Evolutionary conservation across 2,888 invertebrate genomes (phyloP), one percentile per base, ranked within the genome.

Genomic region (Mythimna impura): DNA sequence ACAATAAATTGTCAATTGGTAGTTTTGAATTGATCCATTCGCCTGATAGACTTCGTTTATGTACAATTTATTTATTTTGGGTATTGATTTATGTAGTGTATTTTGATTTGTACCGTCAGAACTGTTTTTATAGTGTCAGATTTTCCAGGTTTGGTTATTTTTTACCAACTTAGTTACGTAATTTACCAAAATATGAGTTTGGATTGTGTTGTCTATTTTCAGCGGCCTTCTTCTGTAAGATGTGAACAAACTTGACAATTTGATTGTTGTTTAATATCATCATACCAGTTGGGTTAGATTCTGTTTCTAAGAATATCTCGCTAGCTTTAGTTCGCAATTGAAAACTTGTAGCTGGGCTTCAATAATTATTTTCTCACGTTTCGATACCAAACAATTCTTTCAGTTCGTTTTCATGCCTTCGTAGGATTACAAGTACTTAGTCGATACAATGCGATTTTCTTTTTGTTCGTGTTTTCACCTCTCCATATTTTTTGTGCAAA

Each of bases 1-100:
- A 47, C 47, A 47, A 47, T 71, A 72, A 63, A 80, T 82, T 73
- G 30, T 65, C 66, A 75, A 71, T 75, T 75, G 67, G 74, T 68
- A 58, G 47, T 60, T 67, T 71, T 61, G 47, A 78, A 75, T 80
- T 60, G 40, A 67, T 66, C 20, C 62, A 50, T n/a, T 34, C 34
- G 63, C 55, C 0, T 72, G 52, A 34, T 63, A 55, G 22, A 64
- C 36, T 69, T 68, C 25, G 60, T 64, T 65, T 60, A 55, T 30
- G 6, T 40, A 55, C 30, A 61, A 52, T 25, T 34, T 54, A 40
- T 66, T 52, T 63, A 4, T 47, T 60, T 64, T 55, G 17, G 6
- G 22, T 36, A 60, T 47, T 50, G 50, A 54, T 66, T 25, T 20
- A 43, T 22, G 14, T 5, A 63, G 43, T 54, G 12, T 22, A 60